These are phyloP conservation scores for Danio rerio DNA, from an alignment of 2,113 vertebrate species.

Conservation along the genomic window DNA sequence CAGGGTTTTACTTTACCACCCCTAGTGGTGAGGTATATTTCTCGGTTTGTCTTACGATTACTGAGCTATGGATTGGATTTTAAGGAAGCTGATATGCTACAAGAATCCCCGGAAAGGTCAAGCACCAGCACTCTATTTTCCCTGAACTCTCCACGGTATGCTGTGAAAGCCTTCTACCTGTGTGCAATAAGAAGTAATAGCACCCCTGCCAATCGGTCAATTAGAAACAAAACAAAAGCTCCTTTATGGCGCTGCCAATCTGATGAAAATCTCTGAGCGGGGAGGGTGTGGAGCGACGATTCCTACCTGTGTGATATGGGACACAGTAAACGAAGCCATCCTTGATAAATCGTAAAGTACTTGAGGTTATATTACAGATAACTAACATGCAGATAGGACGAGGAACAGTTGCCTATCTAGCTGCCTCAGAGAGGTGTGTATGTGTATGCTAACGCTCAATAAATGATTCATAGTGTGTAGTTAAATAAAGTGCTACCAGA, in stretches of 20 bases:
- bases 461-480: no score
- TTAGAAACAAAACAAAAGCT: constrained; percentile 64
- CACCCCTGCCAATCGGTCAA: constrained; percentile 67
- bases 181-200: constrained; percentile 64
- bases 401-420: constrained; percentile 11
- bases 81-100: constrained; percentile 75
- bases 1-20: not conserved
- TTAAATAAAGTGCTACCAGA: no score
- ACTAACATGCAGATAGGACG: constrained; percentile 26
- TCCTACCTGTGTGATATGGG: constrained; percentile 20
- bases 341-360: constrained; percentile 44
- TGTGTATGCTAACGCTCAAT: not conserved
- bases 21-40: constrained; percentile 49
- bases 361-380: constrained; percentile 52
- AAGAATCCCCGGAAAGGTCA: constrained; percentile 80
- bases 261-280: constrained; percentile 56
- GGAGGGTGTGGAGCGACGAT: constrained; percentile 28
- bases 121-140: constrained; percentile 75
- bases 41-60: constrained; percentile 66
- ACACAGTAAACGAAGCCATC: not conserved
- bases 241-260: constrained; percentile 63
- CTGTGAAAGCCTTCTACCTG: constrained; percentile 67
- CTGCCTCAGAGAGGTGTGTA: not conserved
- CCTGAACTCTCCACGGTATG: constrained; percentile 65
- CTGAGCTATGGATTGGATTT: constrained; percentile 73